Evolutionary conservation across 1,140 invertebrate species (phyloP).

Genomic region (Atta texana): DNA sequence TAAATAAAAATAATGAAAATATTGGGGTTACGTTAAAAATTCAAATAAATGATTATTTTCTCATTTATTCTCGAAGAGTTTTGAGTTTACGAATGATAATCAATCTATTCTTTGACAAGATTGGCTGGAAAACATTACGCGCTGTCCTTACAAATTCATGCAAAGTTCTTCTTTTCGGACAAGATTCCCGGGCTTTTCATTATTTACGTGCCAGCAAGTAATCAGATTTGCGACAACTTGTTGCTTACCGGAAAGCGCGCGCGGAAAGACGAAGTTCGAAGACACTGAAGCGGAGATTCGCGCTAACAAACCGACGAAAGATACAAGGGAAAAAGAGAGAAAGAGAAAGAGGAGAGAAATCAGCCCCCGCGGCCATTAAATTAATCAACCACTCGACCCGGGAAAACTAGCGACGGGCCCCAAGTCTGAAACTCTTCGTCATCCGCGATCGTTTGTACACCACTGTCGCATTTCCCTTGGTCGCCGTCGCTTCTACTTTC

Average conservation of each 20-base stretch:
- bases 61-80: not conserved
- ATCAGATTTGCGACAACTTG: constrained; percentile 73
- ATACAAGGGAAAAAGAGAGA: not conserved
- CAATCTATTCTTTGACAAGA: not conserved
- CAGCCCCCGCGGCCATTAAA: constrained; percentile 48
- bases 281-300: constrained; percentile 51
- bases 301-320: constrained; percentile 28
- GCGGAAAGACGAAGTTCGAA: constrained; percentile 60
- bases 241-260: constrained; percentile 71
- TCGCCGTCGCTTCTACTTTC: constrained; percentile 20
- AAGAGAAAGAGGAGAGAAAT: constrained; percentile 1
- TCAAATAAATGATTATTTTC: not conserved
- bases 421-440: constrained; percentile 20
- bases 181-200: constrained; percentile 63
- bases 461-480: not conserved
- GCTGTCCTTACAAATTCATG: constrained; percentile 60
- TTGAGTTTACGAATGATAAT: not conserved
- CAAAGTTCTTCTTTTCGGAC: constrained; percentile 50
- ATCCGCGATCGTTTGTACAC: constrained; percentile 52
- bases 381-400: constrained; percentile 35
- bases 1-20: not conserved
- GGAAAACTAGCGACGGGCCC: constrained; percentile 29
- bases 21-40: not conserved
- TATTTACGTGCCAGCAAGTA: constrained; percentile 73
- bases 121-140: not conserved